Conservation (phyloP, 2,113 vertebrate species). For the Scatophagus argus region DNA sequence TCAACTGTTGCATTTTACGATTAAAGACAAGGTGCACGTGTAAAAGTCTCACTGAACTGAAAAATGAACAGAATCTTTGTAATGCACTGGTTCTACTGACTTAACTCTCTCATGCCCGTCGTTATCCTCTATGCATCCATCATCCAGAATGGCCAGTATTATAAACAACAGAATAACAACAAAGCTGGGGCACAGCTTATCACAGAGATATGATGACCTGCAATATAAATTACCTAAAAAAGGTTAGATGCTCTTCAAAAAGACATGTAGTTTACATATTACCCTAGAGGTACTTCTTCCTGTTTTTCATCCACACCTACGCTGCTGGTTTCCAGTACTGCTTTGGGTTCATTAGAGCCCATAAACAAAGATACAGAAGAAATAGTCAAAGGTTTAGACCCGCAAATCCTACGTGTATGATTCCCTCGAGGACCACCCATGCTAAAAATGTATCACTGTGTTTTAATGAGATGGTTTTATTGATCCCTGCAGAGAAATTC, state of each 20-base stretch:
- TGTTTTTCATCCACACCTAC: constrained; percentile 6
- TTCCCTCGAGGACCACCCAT: constrained; percentile 31
- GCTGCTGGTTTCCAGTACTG: too few species aligned
- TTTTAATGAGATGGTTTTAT: constrained; percentile 63
- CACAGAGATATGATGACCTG: too few species aligned
- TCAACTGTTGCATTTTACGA: neutral
- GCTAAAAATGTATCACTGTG: constrained; percentile 38
- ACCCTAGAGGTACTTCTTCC: neutral
- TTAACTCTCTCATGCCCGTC: neutral
- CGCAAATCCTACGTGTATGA: neutral
- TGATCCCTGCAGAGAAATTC: constrained; percentile 51
- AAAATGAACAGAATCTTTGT: neutral
- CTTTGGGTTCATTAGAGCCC: neutral
- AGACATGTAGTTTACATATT: neutral
- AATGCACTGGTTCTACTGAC: neutral
- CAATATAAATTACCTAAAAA: neutral
- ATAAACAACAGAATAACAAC: neutral
- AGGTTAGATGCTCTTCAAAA: neutral
- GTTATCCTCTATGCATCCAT: too few species aligned
- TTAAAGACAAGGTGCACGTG: neutral
- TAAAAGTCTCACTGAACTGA: neutral
- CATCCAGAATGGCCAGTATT: neutral
- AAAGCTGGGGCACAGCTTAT: neutral
- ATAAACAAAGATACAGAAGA: neutral
- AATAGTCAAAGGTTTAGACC: neutral